phyloP scores from a whole-genome alignment of 2,797 vertebrate species.

The Graptemys geographica region DNA sequence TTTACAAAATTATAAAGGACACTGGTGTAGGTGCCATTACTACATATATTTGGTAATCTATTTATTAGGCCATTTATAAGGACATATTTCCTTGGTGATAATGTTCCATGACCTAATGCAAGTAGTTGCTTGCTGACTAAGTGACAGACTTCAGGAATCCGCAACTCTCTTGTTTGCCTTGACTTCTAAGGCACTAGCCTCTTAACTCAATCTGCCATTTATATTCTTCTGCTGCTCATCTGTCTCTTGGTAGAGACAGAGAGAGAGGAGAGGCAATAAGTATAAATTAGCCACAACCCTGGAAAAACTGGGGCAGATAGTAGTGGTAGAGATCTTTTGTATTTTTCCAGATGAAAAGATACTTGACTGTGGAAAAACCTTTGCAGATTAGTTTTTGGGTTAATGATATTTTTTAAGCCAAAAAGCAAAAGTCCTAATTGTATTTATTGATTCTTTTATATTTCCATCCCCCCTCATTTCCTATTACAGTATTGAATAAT shows the following conservation, averaged over 20 bases:
- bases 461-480: conserved; percentile 11
- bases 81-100: background rate
- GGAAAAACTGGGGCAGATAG: conserved; percentile 75
- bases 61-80: conserved; percentile 9
- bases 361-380: conserved; percentile 1
- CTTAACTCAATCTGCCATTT: conserved; percentile 61
- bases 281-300: conserved; percentile 67
- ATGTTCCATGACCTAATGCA: background rate
- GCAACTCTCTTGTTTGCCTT: background rate
- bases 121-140: conserved; percentile 26
- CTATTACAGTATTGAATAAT: conserved; percentile 1
- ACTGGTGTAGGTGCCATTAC: background rate
- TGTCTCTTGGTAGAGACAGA: conserved; percentile 62
- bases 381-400: background rate
- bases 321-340: conserved; percentile 50
- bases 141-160: conserved; percentile 24
- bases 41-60: background rate
- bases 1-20: background rate
- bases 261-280: conserved; percentile 68
- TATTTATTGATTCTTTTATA: background rate
- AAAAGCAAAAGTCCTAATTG: background rate
- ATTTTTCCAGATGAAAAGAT: conserved; percentile 35
- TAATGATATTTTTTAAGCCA: conserved; percentile 4
- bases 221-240: conserved; percentile 63
- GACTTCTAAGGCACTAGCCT: conserved; percentile 47